Base-by-base conservation (phyloP, 2,888 invertebrate genomes). In the Eupithecia tripunctaria region DNA sequence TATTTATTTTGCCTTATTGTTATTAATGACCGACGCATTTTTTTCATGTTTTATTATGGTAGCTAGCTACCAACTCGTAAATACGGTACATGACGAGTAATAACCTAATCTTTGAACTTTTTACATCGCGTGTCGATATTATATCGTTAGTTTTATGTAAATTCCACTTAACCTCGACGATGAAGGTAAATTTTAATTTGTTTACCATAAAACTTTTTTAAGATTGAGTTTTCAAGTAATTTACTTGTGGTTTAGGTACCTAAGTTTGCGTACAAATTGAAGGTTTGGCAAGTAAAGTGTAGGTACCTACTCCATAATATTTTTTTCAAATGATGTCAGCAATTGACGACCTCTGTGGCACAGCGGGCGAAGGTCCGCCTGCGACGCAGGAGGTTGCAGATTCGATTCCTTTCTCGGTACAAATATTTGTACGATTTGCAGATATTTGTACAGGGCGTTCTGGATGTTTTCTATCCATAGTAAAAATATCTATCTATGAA, bases 141-240 rank as follows among this genome's bases (percentile, higher is more conserved):
- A 60, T 60, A 60, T 29, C 18, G 29, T 29, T 21, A 29, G 29
- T 29, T 29, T 60, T 60, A 60, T 60, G 60, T 29, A 29, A 60
- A 60, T 60, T 60, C 60, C 8, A 25, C 3, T 12, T 29, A 29
- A 29, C 60, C 60, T 60, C 60, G 60, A 29, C 27, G 14, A 59
- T 29, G 27, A 29, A 60, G 60, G 60, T 60, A 60, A 60, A 18
- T 8, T 60, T 59, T 25, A 59, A 59, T 59, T 59, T 59, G 59
- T 59, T 59, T 59, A 59, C 27, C 2, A 25, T 27, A 27, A 4
- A 51, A 51, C 10, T 21, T 51, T 43, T 56, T 25, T 56, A 56
- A 56, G 12, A 56, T 25, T 56, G 56, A 25, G 2, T 21, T 56
- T 56, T 51, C 4, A 25, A 3, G 25, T 56, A 25, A 56, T 51